Conservation (phyloP, 1,140 invertebrate species). For the Mylabris phalerata region DNA sequence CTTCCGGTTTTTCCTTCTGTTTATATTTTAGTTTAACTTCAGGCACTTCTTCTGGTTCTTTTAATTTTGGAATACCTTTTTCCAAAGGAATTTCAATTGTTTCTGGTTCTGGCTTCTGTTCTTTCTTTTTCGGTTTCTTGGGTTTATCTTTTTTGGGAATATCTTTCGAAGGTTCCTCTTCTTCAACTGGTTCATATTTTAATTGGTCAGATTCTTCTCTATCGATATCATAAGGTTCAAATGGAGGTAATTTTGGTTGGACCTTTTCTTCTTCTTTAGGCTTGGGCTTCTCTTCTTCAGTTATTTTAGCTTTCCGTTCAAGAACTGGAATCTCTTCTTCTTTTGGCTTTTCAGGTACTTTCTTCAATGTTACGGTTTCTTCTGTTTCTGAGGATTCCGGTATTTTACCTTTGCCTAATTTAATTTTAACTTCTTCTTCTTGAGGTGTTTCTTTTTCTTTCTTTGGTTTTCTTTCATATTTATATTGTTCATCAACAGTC, state of each 20-base stretch:
- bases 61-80: conserved; percentile 49
- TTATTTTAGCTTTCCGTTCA: conserved; percentile 41
- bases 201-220: conserved; percentile 35
- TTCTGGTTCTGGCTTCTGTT: conserved; percentile 46
- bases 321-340: conserved; percentile 44
- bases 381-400: conserved; percentile 19
- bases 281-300: conserved; percentile 44
- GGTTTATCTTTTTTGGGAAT: conserved; percentile 35
- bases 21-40: conserved; percentile 54
- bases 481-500: conserved; percentile 32
- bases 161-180: conserved; percentile 38
- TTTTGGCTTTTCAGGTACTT: conserved; percentile 44
- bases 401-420: conserved; percentile 47
- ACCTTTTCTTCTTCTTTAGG: conserved; percentile 22
- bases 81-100: conserved; percentile 46
- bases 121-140: conserved; percentile 43
- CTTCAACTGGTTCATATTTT: conserved; percentile 39
- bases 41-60: conserved; percentile 45
- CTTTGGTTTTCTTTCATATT: conserved; percentile 26
- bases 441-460: conserved; percentile 30
- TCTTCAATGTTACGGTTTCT: conserved; percentile 12
- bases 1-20: conserved; percentile 45
- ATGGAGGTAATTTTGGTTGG: conserved; percentile 37
- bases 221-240: conserved; percentile 34
- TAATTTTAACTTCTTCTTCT: conserved; percentile 40